Percentiles rank a stretch among this genome's conserved stretches.
These are phyloP conservation scores for Melanerpes formicivorus DNA, from an alignment of 2,113 vertebrate genomes.

Conservation along the genomic window DNA sequence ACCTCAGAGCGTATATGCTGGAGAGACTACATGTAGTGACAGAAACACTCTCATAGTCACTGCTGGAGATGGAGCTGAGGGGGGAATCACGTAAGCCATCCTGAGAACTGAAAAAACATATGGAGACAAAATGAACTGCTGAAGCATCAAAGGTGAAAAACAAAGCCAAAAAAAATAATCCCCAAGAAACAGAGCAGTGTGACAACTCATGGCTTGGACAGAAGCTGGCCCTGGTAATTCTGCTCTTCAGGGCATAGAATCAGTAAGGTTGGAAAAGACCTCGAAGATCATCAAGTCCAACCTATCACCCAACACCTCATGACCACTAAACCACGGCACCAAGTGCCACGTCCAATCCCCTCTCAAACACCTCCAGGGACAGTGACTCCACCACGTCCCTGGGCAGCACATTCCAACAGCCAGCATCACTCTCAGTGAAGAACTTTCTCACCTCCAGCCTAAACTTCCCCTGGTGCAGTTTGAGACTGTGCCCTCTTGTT, in stretches of 20 bases:
- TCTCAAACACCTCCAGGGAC: too few relatives aligned
- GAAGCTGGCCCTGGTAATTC: background rate
- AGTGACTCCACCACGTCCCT: too few relatives aligned
- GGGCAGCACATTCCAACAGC: too few relatives aligned
- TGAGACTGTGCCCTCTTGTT: too few relatives aligned
- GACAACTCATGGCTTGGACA: conserved; percentile 4
- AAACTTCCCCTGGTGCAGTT: too few relatives aligned
- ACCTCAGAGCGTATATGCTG: conserved; percentile 88
- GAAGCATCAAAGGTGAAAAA: conserved; percentile 49
- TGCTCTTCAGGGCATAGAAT: background rate
- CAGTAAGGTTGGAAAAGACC: too few relatives aligned
- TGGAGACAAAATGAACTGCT: conserved; percentile 69
- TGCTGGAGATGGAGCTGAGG: conserved; percentile 89
- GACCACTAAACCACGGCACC: too few relatives aligned
- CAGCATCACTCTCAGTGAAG: too few relatives aligned
- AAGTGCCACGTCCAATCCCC: too few relatives aligned
- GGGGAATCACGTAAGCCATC: conserved; percentile 82
- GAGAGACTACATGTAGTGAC: conserved; percentile 94
- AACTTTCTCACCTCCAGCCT: too few relatives aligned
- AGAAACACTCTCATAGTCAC: conserved; percentile 92
- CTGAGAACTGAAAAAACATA: conserved; percentile 83
- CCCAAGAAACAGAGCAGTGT: conserved; percentile 12
- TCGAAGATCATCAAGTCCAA: too few relatives aligned
- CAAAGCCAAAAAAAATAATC: background rate
- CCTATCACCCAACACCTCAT: too few relatives aligned